phyloP scores from a whole-genome alignment of 1,140 invertebrate species.

The Eriosoma lanigerum region DNA sequence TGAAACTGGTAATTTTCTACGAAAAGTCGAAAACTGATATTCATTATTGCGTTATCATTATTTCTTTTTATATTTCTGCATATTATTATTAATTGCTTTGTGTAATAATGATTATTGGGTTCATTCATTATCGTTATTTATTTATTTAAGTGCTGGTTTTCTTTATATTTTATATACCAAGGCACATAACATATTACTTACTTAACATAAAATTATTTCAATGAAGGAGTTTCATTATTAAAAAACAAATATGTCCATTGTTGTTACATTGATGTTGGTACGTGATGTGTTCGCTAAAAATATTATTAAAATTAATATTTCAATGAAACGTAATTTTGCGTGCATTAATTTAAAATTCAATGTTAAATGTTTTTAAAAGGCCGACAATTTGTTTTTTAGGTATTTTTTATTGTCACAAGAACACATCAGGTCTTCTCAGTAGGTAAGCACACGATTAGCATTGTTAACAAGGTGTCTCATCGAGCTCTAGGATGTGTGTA shows the following conservation, averaged over 20 bases:
- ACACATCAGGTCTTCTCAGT: neutral
- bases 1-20: no score
- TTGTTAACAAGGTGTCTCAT: slow-evolving; percentile 36
- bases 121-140: no score
- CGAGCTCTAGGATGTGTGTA: neutral
- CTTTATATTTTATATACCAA: no score
- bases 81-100: no score
- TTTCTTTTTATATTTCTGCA: no score
- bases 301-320: slow-evolving; percentile 37
- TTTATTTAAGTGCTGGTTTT: no score
- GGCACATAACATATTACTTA: no score
- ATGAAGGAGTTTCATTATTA: slow-evolving; percentile 5
- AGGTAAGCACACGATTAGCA: slow-evolving; percentile 16
- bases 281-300: neutral
- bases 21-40: no score
- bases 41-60: no score
- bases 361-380: neutral
- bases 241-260: neutral
- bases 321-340: slow-evolving; percentile 18
- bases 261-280: neutral
- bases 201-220: neutral
- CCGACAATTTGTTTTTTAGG: neutral
- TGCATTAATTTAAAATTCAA: slow-evolving; percentile 2
- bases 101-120: no score
- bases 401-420: neutral